These are phyloP conservation scores for Apodemia mormo DNA, from an alignment of 2,888 invertebrate species.

Conservation along the genomic window DNA sequence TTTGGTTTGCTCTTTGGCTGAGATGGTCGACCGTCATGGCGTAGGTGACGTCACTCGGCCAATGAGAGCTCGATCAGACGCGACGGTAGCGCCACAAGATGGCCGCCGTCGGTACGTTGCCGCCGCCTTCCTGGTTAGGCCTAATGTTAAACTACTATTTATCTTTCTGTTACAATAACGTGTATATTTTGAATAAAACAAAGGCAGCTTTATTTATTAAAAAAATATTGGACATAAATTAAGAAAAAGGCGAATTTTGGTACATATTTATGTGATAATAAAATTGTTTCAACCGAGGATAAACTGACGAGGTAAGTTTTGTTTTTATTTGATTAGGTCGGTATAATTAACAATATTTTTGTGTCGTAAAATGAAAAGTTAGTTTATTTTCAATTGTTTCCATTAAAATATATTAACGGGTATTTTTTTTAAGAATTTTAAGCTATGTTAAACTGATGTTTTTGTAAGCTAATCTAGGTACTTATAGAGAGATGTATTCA, in stretches of 20 bases:
- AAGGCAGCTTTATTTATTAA: slow-evolving; percentile 21
- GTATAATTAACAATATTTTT: too few relatives aligned
- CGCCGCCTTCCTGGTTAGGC: slow-evolving; percentile 77
- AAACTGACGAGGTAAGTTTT: slow-evolving; percentile 26
- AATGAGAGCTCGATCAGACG: slow-evolving; percentile 65
- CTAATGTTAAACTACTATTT: slow-evolving; percentile 62
- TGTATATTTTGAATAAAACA: slow-evolving; percentile 24
- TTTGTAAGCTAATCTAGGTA: too few relatives aligned
- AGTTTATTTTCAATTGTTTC: too few relatives aligned
- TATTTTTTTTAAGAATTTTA: too few relatives aligned
- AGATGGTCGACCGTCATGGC: slow-evolving; percentile 77
- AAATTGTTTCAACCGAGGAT: slow-evolving; percentile 14
- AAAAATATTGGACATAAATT: background rate
- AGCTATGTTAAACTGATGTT: too few relatives aligned
- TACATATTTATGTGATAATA: background rate
- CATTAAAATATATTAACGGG: too few relatives aligned
- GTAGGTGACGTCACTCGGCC: slow-evolving; percentile 77
- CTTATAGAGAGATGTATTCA: too few relatives aligned
- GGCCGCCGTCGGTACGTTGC: slow-evolving; percentile 72
- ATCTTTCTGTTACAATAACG: slow-evolving; percentile 35
- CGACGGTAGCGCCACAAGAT: slow-evolving; percentile 79
- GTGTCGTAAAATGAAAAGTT: too few relatives aligned
- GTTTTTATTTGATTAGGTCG: too few relatives aligned
- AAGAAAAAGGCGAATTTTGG: background rate
- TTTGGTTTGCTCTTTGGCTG: slow-evolving; percentile 56